These are phyloP conservation scores for Proteles cristata DNA, from an alignment of 2,113 vertebrate species.

Conservation along the genomic window DNA sequence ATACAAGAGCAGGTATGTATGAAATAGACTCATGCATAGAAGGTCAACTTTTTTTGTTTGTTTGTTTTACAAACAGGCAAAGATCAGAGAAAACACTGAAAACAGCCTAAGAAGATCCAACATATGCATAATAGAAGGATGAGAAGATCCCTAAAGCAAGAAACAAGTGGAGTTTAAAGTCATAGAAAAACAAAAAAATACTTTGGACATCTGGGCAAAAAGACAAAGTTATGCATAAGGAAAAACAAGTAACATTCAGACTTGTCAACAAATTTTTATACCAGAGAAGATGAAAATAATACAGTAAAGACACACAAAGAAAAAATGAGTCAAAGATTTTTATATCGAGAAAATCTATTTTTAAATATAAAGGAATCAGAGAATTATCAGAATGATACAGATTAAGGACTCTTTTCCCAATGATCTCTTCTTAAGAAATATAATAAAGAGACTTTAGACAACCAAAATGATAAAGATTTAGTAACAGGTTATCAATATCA, in stretches of 20 bases:
- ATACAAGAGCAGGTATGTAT: neutral
- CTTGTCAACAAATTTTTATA: neutral
- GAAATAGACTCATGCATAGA: neutral
- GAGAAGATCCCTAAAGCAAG: neutral
- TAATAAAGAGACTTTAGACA: neutral
- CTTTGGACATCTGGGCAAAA: neutral
- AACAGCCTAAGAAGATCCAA: neutral
- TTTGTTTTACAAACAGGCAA: neutral
- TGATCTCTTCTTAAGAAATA: neutral
- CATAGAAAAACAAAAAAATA: neutral
- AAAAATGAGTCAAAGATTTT: neutral
- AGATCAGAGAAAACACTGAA: neutral
- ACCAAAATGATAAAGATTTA: neutral
- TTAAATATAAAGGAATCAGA: neutral
- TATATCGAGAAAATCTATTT: neutral
- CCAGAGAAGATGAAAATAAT: neutral
- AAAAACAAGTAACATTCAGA: neutral
- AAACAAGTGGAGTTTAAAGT: neutral
- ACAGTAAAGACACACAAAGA: neutral
- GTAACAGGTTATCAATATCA: neutral
- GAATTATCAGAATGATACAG: neutral
- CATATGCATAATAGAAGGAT: neutral
- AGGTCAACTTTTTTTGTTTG: neutral
- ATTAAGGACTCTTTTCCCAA: neutral
- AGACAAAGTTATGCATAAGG: neutral